Percentiles rank a stretch among this genome's conserved stretches.
Conservation (phyloP, 2,797 vertebrate species). For the Gouania willdenowi region DNA sequence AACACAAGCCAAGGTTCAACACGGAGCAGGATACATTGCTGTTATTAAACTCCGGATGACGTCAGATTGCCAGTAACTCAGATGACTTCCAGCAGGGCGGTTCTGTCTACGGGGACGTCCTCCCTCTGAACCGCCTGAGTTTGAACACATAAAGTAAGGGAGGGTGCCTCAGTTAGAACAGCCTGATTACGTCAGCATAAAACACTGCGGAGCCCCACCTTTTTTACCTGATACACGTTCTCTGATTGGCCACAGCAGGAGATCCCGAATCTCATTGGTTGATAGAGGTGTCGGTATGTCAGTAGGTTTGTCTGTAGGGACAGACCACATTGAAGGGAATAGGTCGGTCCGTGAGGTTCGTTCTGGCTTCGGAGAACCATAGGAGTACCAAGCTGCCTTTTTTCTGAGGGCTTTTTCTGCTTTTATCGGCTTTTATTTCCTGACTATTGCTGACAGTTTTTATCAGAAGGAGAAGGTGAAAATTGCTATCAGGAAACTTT, state of each 20-base stretch:
- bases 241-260: conserved; percentile 41
- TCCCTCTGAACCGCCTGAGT: conserved; percentile 30
- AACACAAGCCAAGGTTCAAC: too few relatives aligned
- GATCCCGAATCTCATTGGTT: conserved; percentile 6
- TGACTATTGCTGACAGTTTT: conserved; percentile 2
- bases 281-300: conserved; percentile 35
- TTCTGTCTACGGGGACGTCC: conserved; percentile 21
- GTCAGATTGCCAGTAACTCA: conserved; percentile 82
- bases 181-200: conserved; percentile 54
- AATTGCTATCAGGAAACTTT: conserved; percentile 31
- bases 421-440: background rate
- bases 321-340: conserved; percentile 34
- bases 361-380: conserved; percentile 3
- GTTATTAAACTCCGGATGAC: conserved; percentile 74
- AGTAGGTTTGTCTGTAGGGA: conserved; percentile 37
- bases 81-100: conserved; percentile 80
- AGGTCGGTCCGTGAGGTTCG: background rate
- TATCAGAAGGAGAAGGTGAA: background rate
- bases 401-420: background rate
- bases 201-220: conserved; percentile 60
- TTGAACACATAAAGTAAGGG: conserved; percentile 27
- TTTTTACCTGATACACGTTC: rapidly evolving
- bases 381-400: rapidly evolving
- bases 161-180: conserved; percentile 22
- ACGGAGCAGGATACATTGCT: too few relatives aligned